Percentiles rank a stretch among this genome's conserved stretches.
Conservation (phyloP, 2,797 vertebrate species). For the Acanthiza pusilla region DNA sequence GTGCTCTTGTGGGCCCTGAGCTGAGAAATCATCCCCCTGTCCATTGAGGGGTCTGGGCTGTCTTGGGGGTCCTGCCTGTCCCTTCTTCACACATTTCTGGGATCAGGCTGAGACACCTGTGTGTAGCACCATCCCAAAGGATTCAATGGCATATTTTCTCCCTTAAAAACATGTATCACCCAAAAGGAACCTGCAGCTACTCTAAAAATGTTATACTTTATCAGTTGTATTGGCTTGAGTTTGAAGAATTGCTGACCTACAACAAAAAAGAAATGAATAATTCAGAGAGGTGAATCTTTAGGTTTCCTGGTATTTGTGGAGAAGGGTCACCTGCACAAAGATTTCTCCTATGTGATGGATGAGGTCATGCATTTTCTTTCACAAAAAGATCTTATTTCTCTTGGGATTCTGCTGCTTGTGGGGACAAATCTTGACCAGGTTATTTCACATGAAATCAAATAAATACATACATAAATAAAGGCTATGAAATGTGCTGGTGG, state of each 20-base stretch:
- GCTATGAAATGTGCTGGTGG: no score
- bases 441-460: not conserved
- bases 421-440: not conserved
- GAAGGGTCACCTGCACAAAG: not conserved
- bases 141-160: no score
- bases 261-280: not conserved
- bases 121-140: not conserved
- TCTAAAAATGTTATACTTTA: not conserved
- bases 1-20: not conserved
- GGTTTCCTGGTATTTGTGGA: not conserved
- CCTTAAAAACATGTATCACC: not conserved
- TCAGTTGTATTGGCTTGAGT: not conserved
- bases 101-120: no score
- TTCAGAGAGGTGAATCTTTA: not conserved
- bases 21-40: not conserved
- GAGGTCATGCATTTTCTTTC: not conserved
- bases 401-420: not conserved
- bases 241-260: not conserved
- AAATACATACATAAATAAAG: not conserved
- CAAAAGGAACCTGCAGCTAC: not conserved
- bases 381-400: not conserved
- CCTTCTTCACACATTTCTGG: not conserved
- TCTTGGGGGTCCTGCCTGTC: not conserved
- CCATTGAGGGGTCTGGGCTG: not conserved
- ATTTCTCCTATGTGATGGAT: fast-evolving